Evolutionary conservation across 2,797 vertebrate species (phyloP), one percentile per base, ranked within the genome.

Genomic region (Luscinia megarhynchos): DNA sequence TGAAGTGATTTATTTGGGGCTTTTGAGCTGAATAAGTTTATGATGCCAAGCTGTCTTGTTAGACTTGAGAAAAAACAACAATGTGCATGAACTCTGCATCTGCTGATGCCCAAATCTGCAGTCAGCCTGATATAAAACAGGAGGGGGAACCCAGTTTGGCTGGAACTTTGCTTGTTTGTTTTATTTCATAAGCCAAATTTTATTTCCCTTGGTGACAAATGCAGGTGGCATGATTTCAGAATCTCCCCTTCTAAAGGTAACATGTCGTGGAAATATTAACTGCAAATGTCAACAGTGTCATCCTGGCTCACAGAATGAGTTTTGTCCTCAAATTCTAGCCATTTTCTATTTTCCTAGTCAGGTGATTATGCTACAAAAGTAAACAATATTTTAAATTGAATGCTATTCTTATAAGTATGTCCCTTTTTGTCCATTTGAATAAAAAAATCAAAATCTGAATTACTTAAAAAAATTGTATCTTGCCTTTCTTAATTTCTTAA

Each of bases 301-400:
- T 73, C 29, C 40, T 38, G 32, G 86, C 54, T 90, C 43, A 69
- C 11, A 26, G 21, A 61, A 46, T 2, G 29, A 50, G 15, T 36
- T 84, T 81, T 22, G 10, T 29, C 40, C 43, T 15, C 62, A 54
- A 30, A 32, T 84, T 45, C 38, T 1, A 53, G 66, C 10, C 29
- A 29, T 77, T 87, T 93, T 92, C 45, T 89, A 4, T 54, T 78
- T 40, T 89, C 48, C 41, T 92, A 74, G 24, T 77, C n/a, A 61
- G 30, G 57, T 74, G 32, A 76, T 41, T 69, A 50, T 17, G 15
- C 41, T 82, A n/a, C 38, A 57, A 50, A 89, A 69, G 36, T 32
- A 73, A 76, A 73, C 6, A 61, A 1, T 76, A 66, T 48, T 76
- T 85, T 38, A 26, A 77, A 75, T 24, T 27, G 29, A 73, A 54